Evolutionary conservation across 2,888 invertebrate species (phyloP).

Genomic region (Hydriomena furcata): DNA sequence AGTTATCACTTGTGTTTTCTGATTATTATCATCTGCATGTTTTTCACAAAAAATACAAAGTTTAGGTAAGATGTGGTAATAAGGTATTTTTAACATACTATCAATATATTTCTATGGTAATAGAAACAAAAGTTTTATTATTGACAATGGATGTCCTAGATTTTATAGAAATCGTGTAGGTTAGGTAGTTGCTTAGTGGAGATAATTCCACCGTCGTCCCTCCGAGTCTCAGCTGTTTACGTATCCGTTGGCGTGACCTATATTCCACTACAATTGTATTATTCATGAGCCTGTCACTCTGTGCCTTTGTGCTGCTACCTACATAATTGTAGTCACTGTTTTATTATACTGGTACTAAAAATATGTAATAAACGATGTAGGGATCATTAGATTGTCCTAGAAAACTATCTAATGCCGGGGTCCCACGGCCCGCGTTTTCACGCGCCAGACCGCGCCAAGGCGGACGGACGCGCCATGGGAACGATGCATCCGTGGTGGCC

Average conservation of each 20-base stretch:
- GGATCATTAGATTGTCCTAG: neutral
- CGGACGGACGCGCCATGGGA: no score
- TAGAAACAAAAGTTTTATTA: slow-evolving; percentile 32
- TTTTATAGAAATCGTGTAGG: slow-evolving; percentile 43
- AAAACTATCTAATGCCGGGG: no score
- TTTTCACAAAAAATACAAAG: no score
- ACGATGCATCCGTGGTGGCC: no score
- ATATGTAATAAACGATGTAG: neutral
- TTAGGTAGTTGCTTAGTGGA: slow-evolving; percentile 44
- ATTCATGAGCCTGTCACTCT: slow-evolving; percentile 61
- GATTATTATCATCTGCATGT: no score
- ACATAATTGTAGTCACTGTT: slow-evolving; percentile 16
- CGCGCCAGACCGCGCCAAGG: no score
- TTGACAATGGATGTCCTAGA: slow-evolving; percentile 47
- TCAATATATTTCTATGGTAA: slow-evolving; percentile 14
- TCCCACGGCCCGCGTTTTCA: no score
- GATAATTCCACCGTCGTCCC: slow-evolving; percentile 52
- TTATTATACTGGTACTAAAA: neutral
- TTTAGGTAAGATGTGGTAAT: no score
- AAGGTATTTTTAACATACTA: no score
- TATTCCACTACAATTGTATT: slow-evolving; percentile 69
- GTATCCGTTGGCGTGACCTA: slow-evolving; percentile 64
- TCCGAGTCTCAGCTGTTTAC: slow-evolving; percentile 53
- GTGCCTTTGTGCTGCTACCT: slow-evolving; percentile 33
- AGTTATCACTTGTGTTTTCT: neutral